phyloP scores from a whole-genome alignment of 1,140 invertebrate species.

The Brachionus calyciflorus region DNA sequence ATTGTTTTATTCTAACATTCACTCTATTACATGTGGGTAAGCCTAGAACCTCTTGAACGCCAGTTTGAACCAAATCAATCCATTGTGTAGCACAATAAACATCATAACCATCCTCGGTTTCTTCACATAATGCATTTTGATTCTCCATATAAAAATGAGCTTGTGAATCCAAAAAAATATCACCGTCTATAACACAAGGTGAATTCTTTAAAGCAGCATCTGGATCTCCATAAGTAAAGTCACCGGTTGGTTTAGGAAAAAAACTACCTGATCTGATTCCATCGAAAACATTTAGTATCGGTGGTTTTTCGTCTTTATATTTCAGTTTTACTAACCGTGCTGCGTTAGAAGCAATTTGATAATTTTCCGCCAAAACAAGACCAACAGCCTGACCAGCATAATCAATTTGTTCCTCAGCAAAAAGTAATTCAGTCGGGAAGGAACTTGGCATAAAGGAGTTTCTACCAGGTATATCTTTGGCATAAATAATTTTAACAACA shows the following conservation, averaged over 20 bases:
- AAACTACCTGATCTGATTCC: conserved; percentile 62
- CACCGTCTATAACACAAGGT: conserved; percentile 68
- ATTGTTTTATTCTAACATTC: conserved; percentile 73
- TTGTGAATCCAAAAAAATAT: conserved; percentile 79
- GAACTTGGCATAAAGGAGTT: conserved; percentile 51
- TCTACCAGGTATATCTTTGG: conserved; percentile 55
- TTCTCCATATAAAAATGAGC: conserved; percentile 96
- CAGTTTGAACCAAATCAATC: conserved; percentile 71
- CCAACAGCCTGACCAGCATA: conserved; percentile 71
- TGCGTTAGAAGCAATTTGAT: conserved; percentile 66
- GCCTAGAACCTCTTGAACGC: conserved; percentile 70
- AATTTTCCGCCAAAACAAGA: conserved; percentile 67
- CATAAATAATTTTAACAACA: conserved; percentile 53
- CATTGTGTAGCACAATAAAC: conserved; percentile 78
- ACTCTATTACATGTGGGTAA: conserved; percentile 72
- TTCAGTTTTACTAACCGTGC: conserved; percentile 67
- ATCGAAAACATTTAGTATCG: conserved; percentile 67
- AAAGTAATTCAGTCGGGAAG: conserved; percentile 5
- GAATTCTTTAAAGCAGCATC: conserved; percentile 41
- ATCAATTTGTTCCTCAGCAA: conserved; percentile 47
- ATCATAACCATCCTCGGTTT: conserved; percentile 77
- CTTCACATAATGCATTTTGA: conserved; percentile 68
- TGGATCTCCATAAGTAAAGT: conserved; percentile 28
- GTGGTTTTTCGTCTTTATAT: conserved; percentile 62
- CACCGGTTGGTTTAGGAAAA: conserved; percentile 53